A percentile compares a stretch with the other conserved stretches of the same genome.
Conservation (phyloP, 1,140 invertebrate species). For the Lutraria rhynchaena region DNA sequence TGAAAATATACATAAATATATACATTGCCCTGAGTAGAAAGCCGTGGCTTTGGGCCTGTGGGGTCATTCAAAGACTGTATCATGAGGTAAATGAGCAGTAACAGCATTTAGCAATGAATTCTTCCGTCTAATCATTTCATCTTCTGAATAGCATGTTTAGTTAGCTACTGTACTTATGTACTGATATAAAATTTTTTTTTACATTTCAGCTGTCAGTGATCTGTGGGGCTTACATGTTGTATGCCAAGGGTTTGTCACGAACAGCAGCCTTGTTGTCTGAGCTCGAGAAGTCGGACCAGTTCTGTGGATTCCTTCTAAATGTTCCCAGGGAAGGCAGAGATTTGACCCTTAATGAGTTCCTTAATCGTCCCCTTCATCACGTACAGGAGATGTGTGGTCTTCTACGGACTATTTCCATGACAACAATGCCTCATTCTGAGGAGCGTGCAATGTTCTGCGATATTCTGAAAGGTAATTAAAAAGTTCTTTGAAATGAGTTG, state of each 20-base stretch:
- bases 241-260: conserved; percentile 3
- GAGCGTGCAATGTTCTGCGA: conserved; percentile 13
- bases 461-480: conserved; percentile 21
- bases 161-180: too few relatives aligned
- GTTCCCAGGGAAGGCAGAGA: conserved; percentile 8
- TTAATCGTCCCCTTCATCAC: conserved; percentile 33
- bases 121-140: too few relatives aligned
- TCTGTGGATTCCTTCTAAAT: conserved; percentile 28
- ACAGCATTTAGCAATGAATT: too few relatives aligned
- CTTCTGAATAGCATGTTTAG: neutral
- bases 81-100: too few relatives aligned
- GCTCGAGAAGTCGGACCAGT: conserved; percentile 40
- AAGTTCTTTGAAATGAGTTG: too few relatives aligned
- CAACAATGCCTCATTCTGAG: conserved; percentile 16
- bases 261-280: conserved; percentile 3
- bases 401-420: neutral
- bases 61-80: too few relatives aligned
- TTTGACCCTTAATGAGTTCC: conserved; percentile 22
- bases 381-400: conserved; percentile 26
- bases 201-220: conserved; percentile 23
- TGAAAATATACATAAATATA: too few relatives aligned
- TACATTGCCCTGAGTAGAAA: too few relatives aligned
- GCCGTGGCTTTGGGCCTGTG: too few relatives aligned
- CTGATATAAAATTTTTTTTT: neutral
- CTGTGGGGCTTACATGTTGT: conserved; percentile 31